Evolutionary conservation across 2,113 vertebrate genomes (phyloP).

Genomic region (Cryptotis parvus): DNA sequence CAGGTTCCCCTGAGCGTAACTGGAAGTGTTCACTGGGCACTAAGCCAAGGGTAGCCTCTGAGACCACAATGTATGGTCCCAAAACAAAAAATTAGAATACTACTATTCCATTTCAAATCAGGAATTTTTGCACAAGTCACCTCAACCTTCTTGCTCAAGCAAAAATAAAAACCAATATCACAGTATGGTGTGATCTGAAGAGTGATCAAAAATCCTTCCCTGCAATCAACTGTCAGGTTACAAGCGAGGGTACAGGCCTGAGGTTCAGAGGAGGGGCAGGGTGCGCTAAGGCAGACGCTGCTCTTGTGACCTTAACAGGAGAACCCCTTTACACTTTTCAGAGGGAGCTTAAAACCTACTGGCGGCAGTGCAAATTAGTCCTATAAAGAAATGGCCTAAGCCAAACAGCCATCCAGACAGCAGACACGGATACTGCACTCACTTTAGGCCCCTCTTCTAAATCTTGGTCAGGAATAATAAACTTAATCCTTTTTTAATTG

Average conservation of each 20-base stretch:
- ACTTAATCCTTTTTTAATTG: background rate
- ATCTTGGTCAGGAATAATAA: background rate
- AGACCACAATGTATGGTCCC: too few species aligned
- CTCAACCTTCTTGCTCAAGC: background rate
- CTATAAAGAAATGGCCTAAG: background rate
- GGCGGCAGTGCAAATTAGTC: background rate
- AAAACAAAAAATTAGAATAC: background rate
- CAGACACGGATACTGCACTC: background rate
- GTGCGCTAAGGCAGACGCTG: too few species aligned
- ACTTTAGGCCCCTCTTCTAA: background rate
- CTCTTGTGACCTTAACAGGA: conserved; percentile 32
- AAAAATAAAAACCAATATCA: conserved; percentile 39
- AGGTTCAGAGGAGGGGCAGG: too few species aligned
- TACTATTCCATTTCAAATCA: conserved; percentile 13
- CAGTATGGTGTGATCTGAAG: background rate
- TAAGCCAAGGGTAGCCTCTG: too few species aligned
- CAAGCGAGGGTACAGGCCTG: background rate
- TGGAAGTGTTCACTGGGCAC: too few species aligned
- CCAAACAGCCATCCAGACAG: background rate
- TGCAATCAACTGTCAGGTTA: background rate
- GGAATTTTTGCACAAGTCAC: background rate
- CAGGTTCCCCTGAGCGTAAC: too few species aligned
- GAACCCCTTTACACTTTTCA: background rate
- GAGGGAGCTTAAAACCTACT: background rate
- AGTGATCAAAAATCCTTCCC: background rate